These are phyloP conservation scores for Canis aureus DNA, from an alignment of 2,113 vertebrate genomes.

Conservation along the genomic window DNA sequence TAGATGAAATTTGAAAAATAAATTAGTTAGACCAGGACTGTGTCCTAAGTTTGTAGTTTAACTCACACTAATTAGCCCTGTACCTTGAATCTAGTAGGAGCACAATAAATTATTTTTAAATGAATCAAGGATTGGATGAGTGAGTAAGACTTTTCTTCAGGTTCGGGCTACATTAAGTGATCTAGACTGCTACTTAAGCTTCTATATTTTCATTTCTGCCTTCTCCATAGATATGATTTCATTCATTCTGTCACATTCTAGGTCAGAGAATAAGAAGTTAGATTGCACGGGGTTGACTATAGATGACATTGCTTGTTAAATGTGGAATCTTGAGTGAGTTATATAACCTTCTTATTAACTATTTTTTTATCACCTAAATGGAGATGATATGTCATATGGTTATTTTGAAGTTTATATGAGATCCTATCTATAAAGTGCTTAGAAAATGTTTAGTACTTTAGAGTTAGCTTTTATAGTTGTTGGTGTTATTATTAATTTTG, in stretches of 20 bases:
- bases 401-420: neutral
- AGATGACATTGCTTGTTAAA: neutral
- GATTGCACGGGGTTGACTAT: neutral
- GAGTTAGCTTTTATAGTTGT: neutral
- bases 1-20: neutral
- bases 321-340: neutral
- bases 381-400: neutral
- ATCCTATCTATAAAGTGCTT: neutral
- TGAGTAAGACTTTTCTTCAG: neutral
- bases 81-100: neutral
- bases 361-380: neutral
- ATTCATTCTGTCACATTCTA: neutral
- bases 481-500: neutral
- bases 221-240: neutral
- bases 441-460: neutral
- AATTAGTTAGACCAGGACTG: neutral
- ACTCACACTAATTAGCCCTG: neutral
- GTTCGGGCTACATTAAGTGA: neutral
- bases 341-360: slow-evolving; percentile 1
- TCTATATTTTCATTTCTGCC: neutral
- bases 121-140: neutral
- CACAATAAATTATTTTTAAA: neutral
- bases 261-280: neutral
- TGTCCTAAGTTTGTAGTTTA: neutral
- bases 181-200: neutral